Base-by-base conservation (phyloP, 1,140 invertebrate species). In the Achroia grisella region DNA sequence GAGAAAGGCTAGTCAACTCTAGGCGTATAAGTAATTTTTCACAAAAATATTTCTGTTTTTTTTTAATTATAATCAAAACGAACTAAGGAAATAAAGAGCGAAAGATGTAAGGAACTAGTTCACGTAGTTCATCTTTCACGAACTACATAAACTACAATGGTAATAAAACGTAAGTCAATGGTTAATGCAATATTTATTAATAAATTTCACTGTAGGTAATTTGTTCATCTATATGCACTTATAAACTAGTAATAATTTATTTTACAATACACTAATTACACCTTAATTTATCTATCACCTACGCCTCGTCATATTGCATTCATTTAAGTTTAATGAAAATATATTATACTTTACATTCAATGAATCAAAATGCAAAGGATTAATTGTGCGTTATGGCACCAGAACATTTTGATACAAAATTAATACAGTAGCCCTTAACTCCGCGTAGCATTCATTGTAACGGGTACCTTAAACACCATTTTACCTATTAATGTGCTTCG, bases 141-240 rank as follows among this genome's bases (percentile, higher is more conserved):
- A n/a, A n/a, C n/a, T n/a, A n/a, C n/a, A n/a, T n/a, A n/a, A n/a
- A n/a, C n/a, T n/a, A n/a, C n/a, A n/a, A n/a, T n/a, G n/a, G n/a
- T n/a, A 73, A 71, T 54, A 63, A 63, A 44, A 8, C 17, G 17
- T 9, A 44, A 39, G 36, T 48, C n/a, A 62, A 68, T 77, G 76
- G 67, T 77, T 80, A 83, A 83, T 83, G 73, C 76, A 68, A 75
- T 83, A 83, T 83, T 83, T 83, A 83, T 83, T 83, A 81, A 76
- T 79, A 79, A 83, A 80, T 72, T 80, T 83, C 76, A 79, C 74
- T 80, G 75, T 80, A 37, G 35, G 35, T 37, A 71, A 78, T 79
- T 62, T 78, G 62, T 62, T 76, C 76, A 73, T 76, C 73, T 81
- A 79, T 83, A 76, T 79, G 71, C 72, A 75, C 73, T 84, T 84